Base-by-base conservation (phyloP, 2,113 vertebrate genomes). In the Syngnathus typhle region DNA sequence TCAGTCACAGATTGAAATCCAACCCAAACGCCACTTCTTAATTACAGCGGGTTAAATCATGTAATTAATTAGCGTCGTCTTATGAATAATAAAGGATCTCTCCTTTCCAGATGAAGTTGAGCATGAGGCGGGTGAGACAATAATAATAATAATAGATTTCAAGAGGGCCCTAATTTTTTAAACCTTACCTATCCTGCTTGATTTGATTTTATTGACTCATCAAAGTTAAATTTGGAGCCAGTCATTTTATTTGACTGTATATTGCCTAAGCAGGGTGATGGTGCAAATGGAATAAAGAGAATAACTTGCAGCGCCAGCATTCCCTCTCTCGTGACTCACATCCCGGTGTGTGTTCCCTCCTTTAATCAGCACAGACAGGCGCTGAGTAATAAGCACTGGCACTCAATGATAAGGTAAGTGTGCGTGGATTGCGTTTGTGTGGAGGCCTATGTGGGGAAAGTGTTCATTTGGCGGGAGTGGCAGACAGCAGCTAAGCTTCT, bases 1-100 rank as follows among this genome's bases (percentile, higher is more conserved):
- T 88, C 84, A 79, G 64, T 74, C 41, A 51, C 65, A 15, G 72
- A 72, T 70, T 82, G 74, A 80, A 73, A 38, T 81, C 76, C 80
- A 87, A 80, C 88, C 89, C 79, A 83, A 43, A 62, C 75, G 59
- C 82, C 44, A 41, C 75, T 67, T 65, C 68, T 80, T 89, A 85
- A 89, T 90, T 81, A 84, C 74, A 23, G 68, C 66, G 38, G 60
- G 47, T 79, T 75, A 10, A 41, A 68, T 84, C 71, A 77, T 64
- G 43, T 69, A 43, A 80, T 79, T 76, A 82, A 82, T 86, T 81
- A 73, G 56, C 47, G 37, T 76, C 75, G 73, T 55, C 70, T 71
- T 74, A 19, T 37, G 59, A 76, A 67, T 49, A 60, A 61, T 63
- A 43, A 12, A 2, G 46, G 58, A 52, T 21, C 21, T 54, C 9